phyloP scores from a whole-genome alignment of 2,888 invertebrate species.

The Amblyteles armatorius region DNA sequence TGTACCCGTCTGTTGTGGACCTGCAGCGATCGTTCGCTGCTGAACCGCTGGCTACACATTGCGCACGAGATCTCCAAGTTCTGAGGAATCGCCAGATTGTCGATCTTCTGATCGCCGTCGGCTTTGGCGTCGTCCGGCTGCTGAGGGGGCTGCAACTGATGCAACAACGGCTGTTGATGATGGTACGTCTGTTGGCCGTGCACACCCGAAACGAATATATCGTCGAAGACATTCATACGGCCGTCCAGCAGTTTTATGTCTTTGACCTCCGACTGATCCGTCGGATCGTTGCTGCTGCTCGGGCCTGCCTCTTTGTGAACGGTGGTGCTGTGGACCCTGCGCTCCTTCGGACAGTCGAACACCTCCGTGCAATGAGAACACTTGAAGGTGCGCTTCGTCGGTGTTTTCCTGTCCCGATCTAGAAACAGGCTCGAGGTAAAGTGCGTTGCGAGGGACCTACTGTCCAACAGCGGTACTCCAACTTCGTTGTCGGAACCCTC shows the following conservation, averaged over 20 bases:
- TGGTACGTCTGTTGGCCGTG: slow-evolving; percentile 74
- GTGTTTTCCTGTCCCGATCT: slow-evolving; percentile 83
- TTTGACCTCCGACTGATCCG: slow-evolving; percentile 78
- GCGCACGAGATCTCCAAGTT: slow-evolving; percentile 79
- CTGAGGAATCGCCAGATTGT: slow-evolving; percentile 75
- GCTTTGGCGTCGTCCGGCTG: slow-evolving; percentile 76
- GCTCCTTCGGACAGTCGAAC: slow-evolving; percentile 88
- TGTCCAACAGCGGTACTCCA: slow-evolving; percentile 81
- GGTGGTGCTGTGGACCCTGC: slow-evolving; percentile 87
- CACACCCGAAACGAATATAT: slow-evolving; percentile 81
- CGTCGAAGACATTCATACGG: slow-evolving; percentile 82
- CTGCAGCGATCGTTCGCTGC: slow-evolving; percentile 80
- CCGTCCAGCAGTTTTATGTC: slow-evolving; percentile 82
- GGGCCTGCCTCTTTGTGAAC: slow-evolving; percentile 85
- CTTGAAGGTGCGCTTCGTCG: slow-evolving; percentile 85
- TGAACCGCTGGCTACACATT: slow-evolving; percentile 81
- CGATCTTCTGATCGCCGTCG: slow-evolving; percentile 78
- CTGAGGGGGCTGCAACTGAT: slow-evolving; percentile 81
- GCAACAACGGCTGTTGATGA: slow-evolving; percentile 79
- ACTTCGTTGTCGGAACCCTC: slow-evolving; percentile 88
- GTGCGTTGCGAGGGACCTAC: slow-evolving; percentile 82
- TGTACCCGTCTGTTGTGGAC: slow-evolving; percentile 82
- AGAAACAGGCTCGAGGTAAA: slow-evolving; percentile 83
- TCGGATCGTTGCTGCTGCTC: slow-evolving; percentile 76
- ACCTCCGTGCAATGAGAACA: slow-evolving; percentile 87